These are phyloP conservation scores for Intellagama lesueurii DNA, from an alignment of 2,797 vertebrate species.

Conservation along the genomic window DNA sequence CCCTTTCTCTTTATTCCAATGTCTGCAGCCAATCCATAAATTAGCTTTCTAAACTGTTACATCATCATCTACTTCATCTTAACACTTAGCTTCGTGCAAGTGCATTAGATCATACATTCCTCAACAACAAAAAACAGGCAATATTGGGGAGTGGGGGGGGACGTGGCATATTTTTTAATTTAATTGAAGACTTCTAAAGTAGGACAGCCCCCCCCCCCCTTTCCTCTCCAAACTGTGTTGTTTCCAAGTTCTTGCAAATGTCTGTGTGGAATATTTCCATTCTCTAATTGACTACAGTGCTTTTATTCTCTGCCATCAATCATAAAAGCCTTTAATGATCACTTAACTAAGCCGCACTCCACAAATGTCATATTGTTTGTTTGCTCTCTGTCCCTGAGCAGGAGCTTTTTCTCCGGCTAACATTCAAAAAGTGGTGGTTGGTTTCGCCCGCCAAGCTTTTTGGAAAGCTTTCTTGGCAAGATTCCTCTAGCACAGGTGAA, in stretches of 20 bases:
- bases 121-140: slow-evolving; percentile 61
- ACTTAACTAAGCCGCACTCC: slow-evolving; percentile 59
- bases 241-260: slow-evolving; percentile 64
- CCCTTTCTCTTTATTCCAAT: slow-evolving; percentile 39
- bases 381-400: slow-evolving; percentile 33
- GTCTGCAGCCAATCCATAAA: slow-evolving; percentile 72
- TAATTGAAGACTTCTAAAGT: slow-evolving; percentile 65
- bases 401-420: slow-evolving; percentile 49
- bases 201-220: slow-evolving; percentile 33
- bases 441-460: neutral
- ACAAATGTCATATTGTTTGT: slow-evolving; percentile 56
- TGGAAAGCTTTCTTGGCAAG: slow-evolving; percentile 67
- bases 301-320: slow-evolving; percentile 65
- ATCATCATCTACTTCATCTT: slow-evolving; percentile 72
- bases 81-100: slow-evolving; percentile 69
- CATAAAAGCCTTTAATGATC: slow-evolving; percentile 64
- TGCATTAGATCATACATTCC: slow-evolving; percentile 67
- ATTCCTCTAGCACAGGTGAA: slow-evolving; percentile 64
- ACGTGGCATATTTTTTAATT: slow-evolving; percentile 56
- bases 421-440: slow-evolving; percentile 47
- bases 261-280: slow-evolving; percentile 64
- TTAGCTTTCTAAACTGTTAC: slow-evolving; percentile 75
- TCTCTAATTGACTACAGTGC: slow-evolving; percentile 61
- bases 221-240: slow-evolving; percentile 31
- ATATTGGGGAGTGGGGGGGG: slow-evolving; percentile 50